phyloP scores from a whole-genome alignment of 2,113 vertebrate species.

The Paramormyrops kingsleyae region DNA sequence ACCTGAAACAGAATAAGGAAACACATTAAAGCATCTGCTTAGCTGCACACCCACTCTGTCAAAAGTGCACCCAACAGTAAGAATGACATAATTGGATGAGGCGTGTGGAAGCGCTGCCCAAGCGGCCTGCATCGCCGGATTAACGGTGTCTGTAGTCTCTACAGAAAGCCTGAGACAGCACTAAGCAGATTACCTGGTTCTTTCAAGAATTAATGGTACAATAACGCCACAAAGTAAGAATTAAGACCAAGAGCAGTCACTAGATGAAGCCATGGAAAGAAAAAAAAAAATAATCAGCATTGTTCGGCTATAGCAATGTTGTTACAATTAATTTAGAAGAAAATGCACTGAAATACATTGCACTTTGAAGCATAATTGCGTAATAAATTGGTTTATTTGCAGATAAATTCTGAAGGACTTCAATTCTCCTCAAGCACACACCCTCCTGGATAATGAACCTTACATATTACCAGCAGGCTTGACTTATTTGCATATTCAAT shows the following conservation, averaged over 20 bases:
- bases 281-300: background rate
- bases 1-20: constrained; percentile 54
- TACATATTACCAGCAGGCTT: background rate
- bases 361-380: background rate
- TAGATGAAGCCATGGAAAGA: background rate
- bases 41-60: background rate
- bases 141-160: background rate
- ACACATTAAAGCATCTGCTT: background rate
- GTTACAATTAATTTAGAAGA: background rate
- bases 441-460: background rate
- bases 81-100: background rate
- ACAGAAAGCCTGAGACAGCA: background rate
- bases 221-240: background rate
- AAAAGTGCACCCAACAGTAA: background rate
- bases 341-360: background rate
- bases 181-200: background rate
- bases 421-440: background rate
- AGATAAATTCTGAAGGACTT: background rate
- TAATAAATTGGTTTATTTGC: background rate
- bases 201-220: background rate
- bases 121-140: background rate
- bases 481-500: background rate
- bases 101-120: background rate
- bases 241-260: background rate
- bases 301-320: background rate